Conservation (phyloP, 2,797 vertebrate genomes). For the Alosa sapidissima region DNA sequence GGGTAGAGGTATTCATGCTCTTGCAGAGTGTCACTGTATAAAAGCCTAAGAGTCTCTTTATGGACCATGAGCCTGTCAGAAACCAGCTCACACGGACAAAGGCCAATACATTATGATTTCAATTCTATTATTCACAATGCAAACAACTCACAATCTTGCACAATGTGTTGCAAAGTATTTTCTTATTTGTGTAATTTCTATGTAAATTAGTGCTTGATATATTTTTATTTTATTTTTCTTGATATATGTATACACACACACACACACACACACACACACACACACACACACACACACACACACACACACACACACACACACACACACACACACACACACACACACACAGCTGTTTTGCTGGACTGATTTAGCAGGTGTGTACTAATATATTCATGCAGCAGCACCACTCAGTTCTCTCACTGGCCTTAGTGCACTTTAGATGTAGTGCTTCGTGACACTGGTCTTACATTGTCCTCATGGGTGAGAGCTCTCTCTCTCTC, state of each 20-base stretch:
- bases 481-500: constrained; percentile 1
- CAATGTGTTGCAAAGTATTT: neutral
- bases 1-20: neutral
- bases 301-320: neutral
- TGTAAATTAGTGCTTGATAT: too few species aligned
- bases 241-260: neutral
- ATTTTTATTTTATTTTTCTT: too few species aligned
- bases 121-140: neutral
- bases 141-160: neutral
- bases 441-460: constrained; percentile 20
- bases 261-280: neutral
- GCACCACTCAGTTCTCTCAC: constrained; percentile 29
- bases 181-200: neutral
- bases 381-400: constrained; percentile 16
- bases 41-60: neutral
- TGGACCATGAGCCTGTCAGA: neutral
- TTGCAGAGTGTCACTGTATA: neutral
- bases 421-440: constrained; percentile 11
- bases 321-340: neutral
- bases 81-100: neutral
- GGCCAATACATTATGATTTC: neutral
- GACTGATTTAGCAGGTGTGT: neutral
- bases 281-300: constrained; percentile 16
- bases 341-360: neutral
- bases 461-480: neutral